Base-by-base conservation (phyloP, 2,797 vertebrate species). In the Emys orbicularis region DNA sequence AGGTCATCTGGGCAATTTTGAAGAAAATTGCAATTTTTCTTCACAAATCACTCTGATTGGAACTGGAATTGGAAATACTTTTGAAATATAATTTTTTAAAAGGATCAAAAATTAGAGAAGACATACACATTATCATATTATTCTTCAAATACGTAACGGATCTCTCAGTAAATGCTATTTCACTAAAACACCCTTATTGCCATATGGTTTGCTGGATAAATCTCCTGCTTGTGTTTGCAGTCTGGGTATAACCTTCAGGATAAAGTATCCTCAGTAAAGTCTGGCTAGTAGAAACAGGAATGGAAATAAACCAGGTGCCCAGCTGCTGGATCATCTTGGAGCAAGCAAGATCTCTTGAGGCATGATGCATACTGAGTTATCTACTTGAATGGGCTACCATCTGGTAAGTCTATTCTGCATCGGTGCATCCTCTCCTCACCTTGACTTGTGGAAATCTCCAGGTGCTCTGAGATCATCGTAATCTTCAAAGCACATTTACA, bases 361-460 rank as follows among this genome's bases (percentile, higher is more conserved):
- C 56, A 65, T 2, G 9, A 37, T 44, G 92, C 76, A 13, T 5
- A 41, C 81, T 85, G 37, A 50, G 34, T 53, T 83, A 89, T 34
- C n/a, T 79, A 52, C n/a, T 1, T 34, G 83, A 53, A 87, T 59
- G 34, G 44, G 65, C 41, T 82, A 76, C 90, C 76, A 86, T 83
- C 87, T 88, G 65, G 54, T 61, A 61, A 56, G 50, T 29, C 50
- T 50, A 12, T 81, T 13, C 18, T 13, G n/a, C 12, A 11, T 52
- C 7, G 5, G 47, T 12, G 47, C 50, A 50, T 49, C 37, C 57
- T 59, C 47, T 82, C 83, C 90, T 88, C 27, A 37, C 82, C n/a
- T 56, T 37, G 9, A 68, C 31, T 76, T 72, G 77, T 83, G 79
- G 94, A 89, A 86, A 83, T 74, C 81, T 94, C 94, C 85, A 79